Conservation (phyloP, 2,113 vertebrate species). For the Sisor rabdophorus region DNA sequence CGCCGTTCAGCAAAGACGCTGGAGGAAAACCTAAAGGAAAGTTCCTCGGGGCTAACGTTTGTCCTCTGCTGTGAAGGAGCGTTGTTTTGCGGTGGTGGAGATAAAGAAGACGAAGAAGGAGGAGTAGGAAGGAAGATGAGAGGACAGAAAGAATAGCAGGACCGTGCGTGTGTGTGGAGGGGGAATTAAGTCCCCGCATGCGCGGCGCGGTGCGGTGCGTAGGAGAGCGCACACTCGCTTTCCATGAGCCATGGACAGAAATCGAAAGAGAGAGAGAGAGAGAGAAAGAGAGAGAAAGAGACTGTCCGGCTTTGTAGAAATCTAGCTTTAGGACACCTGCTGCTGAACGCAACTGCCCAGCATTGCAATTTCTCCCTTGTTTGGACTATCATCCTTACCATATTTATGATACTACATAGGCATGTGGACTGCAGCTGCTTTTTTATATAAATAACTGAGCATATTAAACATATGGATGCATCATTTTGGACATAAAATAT, state of each 20-base stretch:
- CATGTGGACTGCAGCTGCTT: constrained; percentile 34
- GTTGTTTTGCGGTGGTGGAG: constrained; percentile 34
- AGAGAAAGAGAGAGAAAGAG: not conserved
- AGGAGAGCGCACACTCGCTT: constrained; percentile 33
- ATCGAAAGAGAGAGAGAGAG: not conserved
- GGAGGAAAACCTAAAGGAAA: constrained; percentile 23
- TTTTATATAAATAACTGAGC: not conserved
- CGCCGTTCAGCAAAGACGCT: constrained; percentile 27
- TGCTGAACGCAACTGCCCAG: constrained; percentile 22
- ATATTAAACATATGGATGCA: not conserved
- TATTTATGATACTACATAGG: not conserved
- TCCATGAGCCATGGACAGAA: constrained; percentile 16
- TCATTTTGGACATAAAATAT: constrained; percentile 28
- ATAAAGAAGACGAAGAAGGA: constrained; percentile 18
- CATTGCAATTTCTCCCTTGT: constrained; percentile 22
- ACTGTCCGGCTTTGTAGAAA: constrained; percentile 15
- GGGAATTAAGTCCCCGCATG: constrained; percentile 20
- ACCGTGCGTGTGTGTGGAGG: not conserved
- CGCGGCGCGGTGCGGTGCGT: constrained; percentile 21
- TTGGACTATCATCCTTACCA: constrained; percentile 31
- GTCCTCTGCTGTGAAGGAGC: constrained; percentile 29
- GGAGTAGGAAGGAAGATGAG: not conserved
- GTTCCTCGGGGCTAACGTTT: constrained; percentile 28
- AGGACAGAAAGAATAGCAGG: constrained; percentile 10
- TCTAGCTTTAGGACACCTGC: constrained; percentile 17